Evolutionary conservation across 2,888 invertebrate species (phyloP), one percentile per base, ranked within the genome.

Genomic region (Caenorhabditis virilis): DNA sequence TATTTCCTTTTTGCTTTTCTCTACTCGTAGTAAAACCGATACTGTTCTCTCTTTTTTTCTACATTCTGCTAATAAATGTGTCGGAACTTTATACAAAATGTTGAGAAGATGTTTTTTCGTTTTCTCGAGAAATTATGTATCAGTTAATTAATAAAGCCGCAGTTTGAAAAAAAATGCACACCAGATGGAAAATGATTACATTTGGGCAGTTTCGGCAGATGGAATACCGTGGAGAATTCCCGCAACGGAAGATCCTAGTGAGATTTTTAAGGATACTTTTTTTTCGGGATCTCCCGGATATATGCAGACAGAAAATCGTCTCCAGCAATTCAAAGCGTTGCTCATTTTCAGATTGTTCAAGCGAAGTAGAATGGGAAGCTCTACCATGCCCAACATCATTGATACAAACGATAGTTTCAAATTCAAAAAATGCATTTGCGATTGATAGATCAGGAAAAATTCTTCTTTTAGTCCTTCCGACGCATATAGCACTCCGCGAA

Each of bases 361-460:
- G n/a, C 7, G n/a, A 36, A 36, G 4, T 58, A 15, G 62, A 59
- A n/a, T 68, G 71, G 71, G 43, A 61, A 35, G 46, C 54, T 9
- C 27, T 58, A 18, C 63, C 61, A 20, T 55, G 55, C 26, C 47
- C 50, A 11, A 33, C 36, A 27, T 47, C 49, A 2, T 46, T n/a
- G n/a, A n/a, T n/a, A n/a, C n/a, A n/a, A 1, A 58, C 50, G n/a
- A 51, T 64, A 20, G 64, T 59, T 6, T 26, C 55, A 18, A 41
- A 45, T 13, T 41, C 72, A 6, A 43, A 53, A 22, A 27, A 57
- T 26, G 54, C 63, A 0, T 72, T 64, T 26, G 63, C 56, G 0
- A 45, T 72, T 33, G 66, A 66, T 59, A 41, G 53, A n/a, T 22
- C 54, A 20, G 72, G 72, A 20, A 53, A 30, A 39, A 33, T 69